phyloP scores from a whole-genome alignment of 2,797 vertebrate species.

The Tachyglossus aculeatus region DNA sequence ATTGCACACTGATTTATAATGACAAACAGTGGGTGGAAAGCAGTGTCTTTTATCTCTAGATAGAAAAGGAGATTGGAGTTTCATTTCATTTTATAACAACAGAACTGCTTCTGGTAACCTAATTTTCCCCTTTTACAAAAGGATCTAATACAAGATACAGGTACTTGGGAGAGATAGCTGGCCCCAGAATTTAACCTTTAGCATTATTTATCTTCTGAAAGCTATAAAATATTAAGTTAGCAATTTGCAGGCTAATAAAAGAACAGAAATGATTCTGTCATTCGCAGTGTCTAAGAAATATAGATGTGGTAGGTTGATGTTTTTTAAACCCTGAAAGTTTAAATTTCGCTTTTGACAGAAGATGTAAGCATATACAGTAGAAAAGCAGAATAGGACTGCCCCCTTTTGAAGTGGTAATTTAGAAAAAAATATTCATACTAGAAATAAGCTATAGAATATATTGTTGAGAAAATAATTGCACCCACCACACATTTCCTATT shows the following conservation, averaged over 20 bases:
- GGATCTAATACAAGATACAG: neutral
- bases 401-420: too few relatives aligned
- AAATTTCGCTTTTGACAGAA: neutral
- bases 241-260: neutral
- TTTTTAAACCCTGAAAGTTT: too few relatives aligned
- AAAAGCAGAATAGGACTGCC: too few relatives aligned
- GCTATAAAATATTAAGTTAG: rapidly evolving
- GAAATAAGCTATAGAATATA: too few relatives aligned
- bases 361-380: too few relatives aligned
- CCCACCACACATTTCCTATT: too few relatives aligned
- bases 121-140: constrained; percentile 3
- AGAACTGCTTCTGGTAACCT: constrained; percentile 22
- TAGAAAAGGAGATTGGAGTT: neutral
- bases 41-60: neutral
- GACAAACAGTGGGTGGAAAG: constrained; percentile 15
- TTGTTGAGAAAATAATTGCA: too few relatives aligned
- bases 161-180: neutral
- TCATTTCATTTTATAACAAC: rapidly evolving
- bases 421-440: too few relatives aligned
- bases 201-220: neutral
- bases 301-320: too few relatives aligned
- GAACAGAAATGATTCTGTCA: neutral
- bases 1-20: neutral
- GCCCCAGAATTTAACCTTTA: neutral
- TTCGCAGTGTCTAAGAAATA: neutral